Evolutionary conservation across 2,888 invertebrate genomes (phyloP).

Genomic region (Trachelus troglodyta): DNA sequence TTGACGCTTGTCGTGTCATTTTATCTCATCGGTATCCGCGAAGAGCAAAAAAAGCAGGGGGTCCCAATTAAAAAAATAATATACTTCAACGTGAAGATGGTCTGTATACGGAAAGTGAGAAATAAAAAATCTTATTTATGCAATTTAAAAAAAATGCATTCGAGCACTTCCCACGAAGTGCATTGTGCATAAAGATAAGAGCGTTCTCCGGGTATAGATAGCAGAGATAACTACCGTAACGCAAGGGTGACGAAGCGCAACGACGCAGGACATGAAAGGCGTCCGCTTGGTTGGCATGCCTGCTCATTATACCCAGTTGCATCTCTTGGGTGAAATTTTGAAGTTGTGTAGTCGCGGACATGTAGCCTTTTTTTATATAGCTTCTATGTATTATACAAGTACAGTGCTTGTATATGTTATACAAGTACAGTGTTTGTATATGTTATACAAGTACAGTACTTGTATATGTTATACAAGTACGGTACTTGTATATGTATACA

Average conservation of each 20-base stretch:
- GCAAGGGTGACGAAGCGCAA: constrained; percentile 28
- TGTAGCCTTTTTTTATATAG: neutral
- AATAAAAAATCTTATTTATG: no score
- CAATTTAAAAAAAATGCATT: neutral
- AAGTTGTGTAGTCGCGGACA: neutral
- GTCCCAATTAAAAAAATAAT: neutral
- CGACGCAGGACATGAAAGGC: constrained; percentile 29
- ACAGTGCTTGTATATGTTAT: neutral
- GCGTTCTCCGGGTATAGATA: constrained; percentile 13
- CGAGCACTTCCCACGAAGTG: neutral
- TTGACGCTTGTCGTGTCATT: constrained; percentile 12
- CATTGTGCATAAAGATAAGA: neutral
- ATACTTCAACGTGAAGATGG: neutral
- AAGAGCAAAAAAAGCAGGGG: rapidly evolving
- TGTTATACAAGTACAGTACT: neutral
- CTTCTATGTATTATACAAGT: neutral
- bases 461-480: neutral
- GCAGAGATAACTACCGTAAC: constrained; percentile 24
- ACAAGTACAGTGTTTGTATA: no score
- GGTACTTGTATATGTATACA: neutral
- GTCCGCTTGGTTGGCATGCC: constrained; percentile 16
- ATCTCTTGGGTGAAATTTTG: neutral
- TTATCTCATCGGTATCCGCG: neutral
- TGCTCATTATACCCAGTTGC: neutral
- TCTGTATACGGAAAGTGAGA: no score